These are phyloP conservation scores for Girardinichthys multiradiatus DNA, from an alignment of 2,113 vertebrate genomes.

Conservation along the genomic window DNA sequence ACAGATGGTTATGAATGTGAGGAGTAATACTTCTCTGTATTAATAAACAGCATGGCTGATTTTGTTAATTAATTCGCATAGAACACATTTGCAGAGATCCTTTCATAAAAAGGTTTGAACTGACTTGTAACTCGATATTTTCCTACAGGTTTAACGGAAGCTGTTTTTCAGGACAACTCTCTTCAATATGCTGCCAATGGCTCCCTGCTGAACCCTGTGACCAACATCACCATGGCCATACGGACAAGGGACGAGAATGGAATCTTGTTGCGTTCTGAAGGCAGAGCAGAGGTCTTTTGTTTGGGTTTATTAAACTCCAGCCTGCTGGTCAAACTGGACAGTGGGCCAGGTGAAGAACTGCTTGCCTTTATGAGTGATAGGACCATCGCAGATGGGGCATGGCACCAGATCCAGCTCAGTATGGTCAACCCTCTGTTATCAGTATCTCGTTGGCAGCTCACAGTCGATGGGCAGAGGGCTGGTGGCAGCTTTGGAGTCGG, in stretches of 20 bases:
- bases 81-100: not conserved
- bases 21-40: conserved; percentile 48
- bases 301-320: conserved; percentile 85
- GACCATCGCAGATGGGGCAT: conserved; percentile 83
- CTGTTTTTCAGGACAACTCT: conserved; percentile 82
- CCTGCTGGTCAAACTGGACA: conserved; percentile 81
- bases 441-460: conserved; percentile 82
- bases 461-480: conserved; percentile 75
- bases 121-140: not conserved
- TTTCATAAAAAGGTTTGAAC: not conserved
- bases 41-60: not conserved
- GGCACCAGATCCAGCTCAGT: conserved; percentile 84
- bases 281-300: conserved; percentile 78
- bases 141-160: conserved; percentile 86
- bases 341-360: conserved; percentile 76
- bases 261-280: conserved; percentile 78
- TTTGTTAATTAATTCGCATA: not conserved
- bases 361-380: conserved; percentile 76
- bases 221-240: conserved; percentile 82
- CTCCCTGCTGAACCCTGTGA: conserved; percentile 75
- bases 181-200: conserved; percentile 80
- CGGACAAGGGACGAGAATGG: conserved; percentile 87
- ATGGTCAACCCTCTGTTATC: conserved; percentile 74
- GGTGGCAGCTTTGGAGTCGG: conserved; percentile 69
- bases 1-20: conserved; percentile 93